Conservation (phyloP, 2,888 invertebrate genomes). For the Temnothorax ravouxi region DNA sequence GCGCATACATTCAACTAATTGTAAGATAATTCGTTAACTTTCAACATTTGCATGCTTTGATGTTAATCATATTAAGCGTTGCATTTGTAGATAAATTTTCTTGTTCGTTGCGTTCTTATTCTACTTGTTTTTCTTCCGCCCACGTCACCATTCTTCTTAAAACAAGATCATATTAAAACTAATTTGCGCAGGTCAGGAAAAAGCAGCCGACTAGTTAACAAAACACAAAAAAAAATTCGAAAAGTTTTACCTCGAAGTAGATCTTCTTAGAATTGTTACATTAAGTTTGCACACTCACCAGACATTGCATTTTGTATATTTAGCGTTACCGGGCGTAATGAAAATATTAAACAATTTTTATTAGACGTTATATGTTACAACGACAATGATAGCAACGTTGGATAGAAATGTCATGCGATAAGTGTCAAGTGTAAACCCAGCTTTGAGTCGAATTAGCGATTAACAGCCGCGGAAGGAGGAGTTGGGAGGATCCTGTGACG, state of each 20-base stretch:
- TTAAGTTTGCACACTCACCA: not conserved
- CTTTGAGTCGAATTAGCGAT: conserved; percentile 40
- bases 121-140: not conserved
- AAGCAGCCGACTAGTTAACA: not conserved
- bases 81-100: not conserved
- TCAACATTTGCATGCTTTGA: not conserved
- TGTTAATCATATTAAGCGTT: not conserved
- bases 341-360: not conserved
- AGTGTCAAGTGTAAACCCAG: conserved; percentile 24
- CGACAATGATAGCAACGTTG: not conserved
- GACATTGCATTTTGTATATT: not conserved
- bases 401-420: conserved; percentile 28
- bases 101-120: not conserved
- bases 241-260: not conserved
- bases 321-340: not conserved
- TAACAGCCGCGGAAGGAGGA: conserved; percentile 30
- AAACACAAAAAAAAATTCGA: not conserved
- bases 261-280: not conserved
- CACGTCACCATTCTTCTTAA: not conserved
- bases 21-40: not conserved
- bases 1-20: not conserved
- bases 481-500: conserved; percentile 35
- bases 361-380: not conserved
- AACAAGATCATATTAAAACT: not conserved
- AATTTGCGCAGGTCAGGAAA: conserved; percentile 8